These are phyloP conservation scores for Fistularia tabacaria DNA, from an alignment of 2,797 vertebrate species.

Conservation along the genomic window DNA sequence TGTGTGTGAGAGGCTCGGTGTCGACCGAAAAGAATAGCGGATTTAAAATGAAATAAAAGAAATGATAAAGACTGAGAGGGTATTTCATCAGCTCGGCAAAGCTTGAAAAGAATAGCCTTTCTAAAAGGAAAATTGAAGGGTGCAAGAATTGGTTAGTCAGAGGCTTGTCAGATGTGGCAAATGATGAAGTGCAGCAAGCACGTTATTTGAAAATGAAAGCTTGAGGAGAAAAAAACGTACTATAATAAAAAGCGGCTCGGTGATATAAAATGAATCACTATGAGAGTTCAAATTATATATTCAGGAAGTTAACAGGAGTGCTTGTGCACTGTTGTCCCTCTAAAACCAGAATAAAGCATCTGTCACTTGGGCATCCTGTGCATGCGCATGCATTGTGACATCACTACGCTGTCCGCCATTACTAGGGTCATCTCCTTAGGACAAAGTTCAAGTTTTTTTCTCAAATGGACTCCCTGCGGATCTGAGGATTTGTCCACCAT, in stretches of 20 bases:
- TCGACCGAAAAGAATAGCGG: conserved; percentile 23
- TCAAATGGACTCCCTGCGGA: too few relatives aligned
- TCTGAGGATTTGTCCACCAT: conserved; percentile 42
- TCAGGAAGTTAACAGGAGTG: neutral
- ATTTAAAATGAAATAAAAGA: conserved; percentile 14
- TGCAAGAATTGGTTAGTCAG: conserved; percentile 18
- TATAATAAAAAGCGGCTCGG: too few relatives aligned
- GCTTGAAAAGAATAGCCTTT: conserved; percentile 25
- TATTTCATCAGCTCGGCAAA: conserved; percentile 33
- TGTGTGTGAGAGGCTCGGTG: conserved; percentile 19
- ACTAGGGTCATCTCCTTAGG: conserved; percentile 36
- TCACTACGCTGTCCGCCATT: conserved; percentile 30
- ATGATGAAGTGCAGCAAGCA: too few relatives aligned
- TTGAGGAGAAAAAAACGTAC: too few relatives aligned
- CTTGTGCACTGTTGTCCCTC: conserved; percentile 6
- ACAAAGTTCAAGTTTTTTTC: conserved; percentile 60
- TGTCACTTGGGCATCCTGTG: conserved; percentile 57
- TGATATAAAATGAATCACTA: too few relatives aligned
- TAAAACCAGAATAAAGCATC: conserved; percentile 17
- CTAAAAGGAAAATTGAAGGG: conserved; percentile 38
- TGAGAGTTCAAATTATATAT: too few relatives aligned
- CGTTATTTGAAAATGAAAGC: too few relatives aligned
- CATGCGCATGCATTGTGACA: conserved; percentile 45
- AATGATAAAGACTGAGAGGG: conserved; percentile 17
- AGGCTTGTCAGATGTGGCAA: neutral